Base-by-base conservation (phyloP, 1,140 invertebrate genomes). In the Drosophila yakuba region DNA sequence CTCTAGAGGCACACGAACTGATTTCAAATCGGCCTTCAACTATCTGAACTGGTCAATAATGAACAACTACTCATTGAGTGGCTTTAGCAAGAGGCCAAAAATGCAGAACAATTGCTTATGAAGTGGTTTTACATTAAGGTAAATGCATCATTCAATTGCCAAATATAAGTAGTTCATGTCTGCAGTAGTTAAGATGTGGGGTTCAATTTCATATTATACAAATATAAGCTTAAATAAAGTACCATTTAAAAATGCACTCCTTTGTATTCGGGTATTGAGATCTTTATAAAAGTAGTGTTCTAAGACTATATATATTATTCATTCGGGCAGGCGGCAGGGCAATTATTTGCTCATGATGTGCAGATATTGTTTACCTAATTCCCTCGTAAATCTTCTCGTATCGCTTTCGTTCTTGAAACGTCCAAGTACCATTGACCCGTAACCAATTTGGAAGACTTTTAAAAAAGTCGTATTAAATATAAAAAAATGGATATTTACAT, bases 401-500 rank as follows among this genome's bases (percentile, higher is more conserved):
- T 71, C 66, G 39, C 50, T 58, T 71, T n/a, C 44, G 58, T 50
- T 41, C 44, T 36, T 45, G 15, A 48, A 38, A 39, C 35, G 47
- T 23, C 60, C 15, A 59, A 76, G 50, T 32, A 61, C 47, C 48
- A 80, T 72, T 76, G 74, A 80, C 77, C 64, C 69, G 64, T 78
- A 35, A 51, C 73, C 73, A 76, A 76, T 76, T 67, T 67, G 67
- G 61, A 11, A 45, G 41, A 76, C 57, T 55, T 68, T 76, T 80
- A 76, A 77, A 72, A 62, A 67, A 60, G 35, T n/a, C 69, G 14
- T 73, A 58, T 63, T 62, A 64, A 64, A 68, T 54, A 64, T 50
- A 80, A 74, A 68, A 73, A 68, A 86, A 83, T 79, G 82, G 61
- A 79, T 79, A 86, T 88, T 77, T 75, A 69, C 51, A 76, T 72